Percentiles rank a stretch among this genome's conserved stretches.
Conservation (phyloP, 1,140 invertebrate species). For the Brachionus angularis region DNA sequence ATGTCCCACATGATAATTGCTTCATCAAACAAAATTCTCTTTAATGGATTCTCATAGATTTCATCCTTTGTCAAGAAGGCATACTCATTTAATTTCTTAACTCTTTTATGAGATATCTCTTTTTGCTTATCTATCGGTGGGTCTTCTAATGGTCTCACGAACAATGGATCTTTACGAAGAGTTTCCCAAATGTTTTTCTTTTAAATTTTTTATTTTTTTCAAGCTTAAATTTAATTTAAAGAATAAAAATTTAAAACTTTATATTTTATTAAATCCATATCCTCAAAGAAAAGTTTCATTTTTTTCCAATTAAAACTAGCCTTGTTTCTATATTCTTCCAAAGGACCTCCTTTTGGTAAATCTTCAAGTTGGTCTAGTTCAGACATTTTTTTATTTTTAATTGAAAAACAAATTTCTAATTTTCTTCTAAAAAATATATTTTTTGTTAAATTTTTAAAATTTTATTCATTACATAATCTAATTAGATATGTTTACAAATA, state of each 20-base stretch:
- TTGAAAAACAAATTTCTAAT: too few relatives aligned
- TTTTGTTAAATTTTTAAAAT: too few relatives aligned
- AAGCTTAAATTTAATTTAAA: neutral
- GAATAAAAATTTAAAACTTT: slow-evolving; percentile 71
- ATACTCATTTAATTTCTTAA: slow-evolving; percentile 65
- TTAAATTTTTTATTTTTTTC: slow-evolving; percentile 36
- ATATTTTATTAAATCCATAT: slow-evolving; percentile 67
- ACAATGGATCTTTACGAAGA: slow-evolving; percentile 74
- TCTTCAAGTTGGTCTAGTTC: slow-evolving; percentile 20
- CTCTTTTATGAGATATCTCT: slow-evolving; percentile 47
- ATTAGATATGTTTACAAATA: too few relatives aligned
- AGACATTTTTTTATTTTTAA: too few relatives aligned
- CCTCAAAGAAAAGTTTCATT: slow-evolving; percentile 69
- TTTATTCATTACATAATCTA: too few relatives aligned
- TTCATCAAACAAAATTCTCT: slow-evolving; percentile 53
- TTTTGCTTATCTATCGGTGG: slow-evolving; percentile 1
- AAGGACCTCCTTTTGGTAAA: slow-evolving; percentile 61
- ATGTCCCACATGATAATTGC: slow-evolving; percentile 69
- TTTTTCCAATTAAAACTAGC: slow-evolving; percentile 75
- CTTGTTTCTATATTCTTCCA: slow-evolving; percentile 68
- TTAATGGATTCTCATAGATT: slow-evolving; percentile 58
- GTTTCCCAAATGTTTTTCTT: slow-evolving; percentile 76
- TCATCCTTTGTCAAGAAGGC: slow-evolving; percentile 64
- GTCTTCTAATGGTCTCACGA: slow-evolving; percentile 60
- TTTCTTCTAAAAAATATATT: too few relatives aligned